Conservation (phyloP, 1,140 invertebrate genomes). For the Drosophila azteca region DNA sequence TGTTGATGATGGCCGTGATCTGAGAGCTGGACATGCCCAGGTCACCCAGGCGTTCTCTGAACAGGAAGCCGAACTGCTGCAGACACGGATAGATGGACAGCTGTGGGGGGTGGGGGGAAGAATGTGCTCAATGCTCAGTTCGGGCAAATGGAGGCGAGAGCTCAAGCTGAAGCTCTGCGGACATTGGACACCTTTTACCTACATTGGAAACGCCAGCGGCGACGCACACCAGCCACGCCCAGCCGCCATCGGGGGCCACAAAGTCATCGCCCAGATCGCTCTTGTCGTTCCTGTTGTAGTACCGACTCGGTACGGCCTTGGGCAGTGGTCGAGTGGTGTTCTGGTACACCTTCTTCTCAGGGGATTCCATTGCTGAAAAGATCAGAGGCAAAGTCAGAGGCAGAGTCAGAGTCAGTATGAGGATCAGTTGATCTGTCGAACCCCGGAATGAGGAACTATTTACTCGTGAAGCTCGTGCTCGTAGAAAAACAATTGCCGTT, state of each 20-base stretch:
- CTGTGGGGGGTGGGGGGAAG: conserved; percentile 75
- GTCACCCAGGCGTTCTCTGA: conserved; percentile 85
- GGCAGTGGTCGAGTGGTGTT: conserved; percentile 64
- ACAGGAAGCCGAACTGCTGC: conserved; percentile 88
- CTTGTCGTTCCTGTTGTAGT: conserved; percentile 70
- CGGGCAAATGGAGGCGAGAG: not conserved
- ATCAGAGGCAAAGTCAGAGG: no score
- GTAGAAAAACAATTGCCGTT: no score
- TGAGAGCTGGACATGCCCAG: conserved; percentile 86
- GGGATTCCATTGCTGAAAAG: conserved; percentile 1
- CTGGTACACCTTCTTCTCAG: conserved; percentile 64
- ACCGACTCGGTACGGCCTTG: conserved; percentile 9
- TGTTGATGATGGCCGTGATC: conserved; percentile 88
- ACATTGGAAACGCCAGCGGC: conserved; percentile 82
- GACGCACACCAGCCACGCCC: conserved; percentile 82
- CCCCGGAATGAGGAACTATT: no score
- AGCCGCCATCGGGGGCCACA: conserved; percentile 81
- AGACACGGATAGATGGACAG: conserved; percentile 86
- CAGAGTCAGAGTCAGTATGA: no score
- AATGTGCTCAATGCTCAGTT: not conserved
- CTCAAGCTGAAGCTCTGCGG: no score
- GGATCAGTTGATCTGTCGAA: no score
- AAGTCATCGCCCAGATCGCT: conserved; percentile 78
- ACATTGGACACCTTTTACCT: conserved; percentile 33
- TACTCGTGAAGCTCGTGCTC: not conserved